These are phyloP conservation scores for Drosophila nigrodunni DNA, from an alignment of 1,140 invertebrate genomes.

Conservation along the genomic window DNA sequence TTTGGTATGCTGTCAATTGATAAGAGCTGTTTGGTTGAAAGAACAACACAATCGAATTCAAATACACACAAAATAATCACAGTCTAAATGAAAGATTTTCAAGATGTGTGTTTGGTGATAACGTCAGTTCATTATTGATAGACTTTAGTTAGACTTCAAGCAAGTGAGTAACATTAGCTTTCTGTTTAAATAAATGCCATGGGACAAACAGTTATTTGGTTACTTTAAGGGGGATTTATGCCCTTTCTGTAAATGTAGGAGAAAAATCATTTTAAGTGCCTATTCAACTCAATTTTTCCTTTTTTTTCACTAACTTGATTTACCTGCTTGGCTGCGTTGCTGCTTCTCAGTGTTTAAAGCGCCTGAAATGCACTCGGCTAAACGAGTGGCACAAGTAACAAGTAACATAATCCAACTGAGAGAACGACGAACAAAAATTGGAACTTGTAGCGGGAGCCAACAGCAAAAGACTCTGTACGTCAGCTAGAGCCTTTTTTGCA, in stretches of 20 bases:
- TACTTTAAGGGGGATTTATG: not conserved
- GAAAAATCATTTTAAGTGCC: constrained; percentile 11
- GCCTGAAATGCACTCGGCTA: constrained; percentile 25
- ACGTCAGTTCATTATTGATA: constrained; percentile 3
- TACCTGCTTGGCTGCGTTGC: constrained; percentile 1
- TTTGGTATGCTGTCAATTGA: constrained; percentile 1
- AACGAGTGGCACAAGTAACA: constrained; percentile 33
- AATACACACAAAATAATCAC: not conserved
- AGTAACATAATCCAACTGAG: constrained; percentile 34
- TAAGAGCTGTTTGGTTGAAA: constrained; percentile 8
- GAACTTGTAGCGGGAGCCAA: no score
- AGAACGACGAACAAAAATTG: constrained; percentile 11
- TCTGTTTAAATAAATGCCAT: not conserved
- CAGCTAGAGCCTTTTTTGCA: no score
- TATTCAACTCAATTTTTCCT: constrained; percentile 16
- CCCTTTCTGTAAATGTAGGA: not conserved
- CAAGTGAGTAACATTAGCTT: not conserved
- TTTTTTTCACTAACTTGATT: constrained; percentile 37
- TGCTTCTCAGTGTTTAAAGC: not conserved
- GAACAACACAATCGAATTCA: constrained; percentile 1
- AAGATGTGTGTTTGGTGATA: constrained; percentile 8
- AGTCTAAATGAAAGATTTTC: not conserved
- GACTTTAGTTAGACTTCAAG: not conserved
- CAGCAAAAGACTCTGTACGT: no score
- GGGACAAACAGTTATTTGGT: not conserved